A percentile compares a stretch with the other conserved stretches of the same genome.
These are phyloP conservation scores for Ypsolopha scabrella DNA, from an alignment of 2,888 invertebrate species.

Conservation along the genomic window DNA sequence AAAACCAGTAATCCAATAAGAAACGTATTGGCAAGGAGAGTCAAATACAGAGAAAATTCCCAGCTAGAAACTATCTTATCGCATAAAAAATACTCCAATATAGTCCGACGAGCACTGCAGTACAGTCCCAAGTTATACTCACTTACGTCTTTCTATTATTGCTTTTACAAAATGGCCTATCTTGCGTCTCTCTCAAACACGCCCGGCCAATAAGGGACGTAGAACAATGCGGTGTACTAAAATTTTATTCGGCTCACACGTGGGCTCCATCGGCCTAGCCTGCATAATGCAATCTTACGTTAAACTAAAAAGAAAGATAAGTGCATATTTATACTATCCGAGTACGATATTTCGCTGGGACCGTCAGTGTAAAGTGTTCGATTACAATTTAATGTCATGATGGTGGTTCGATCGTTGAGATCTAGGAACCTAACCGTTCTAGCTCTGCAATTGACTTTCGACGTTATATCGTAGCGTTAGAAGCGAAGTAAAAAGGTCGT, in stretches of 20 bases:
- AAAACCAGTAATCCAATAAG: background rate
- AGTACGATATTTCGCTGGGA: conserved; percentile 59
- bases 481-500: background rate
- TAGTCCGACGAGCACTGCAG: background rate
- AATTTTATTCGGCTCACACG: conserved; percentile 67
- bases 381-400: conserved; percentile 68
- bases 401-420: conserved; percentile 27
- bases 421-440: background rate
- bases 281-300: conserved; percentile 65
- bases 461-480: too few relatives aligned
- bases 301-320: conserved; percentile 67
- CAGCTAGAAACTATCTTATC: conserved; percentile 20
- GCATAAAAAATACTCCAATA: conserved; percentile 34
- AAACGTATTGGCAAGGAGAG: background rate
- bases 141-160: conserved; percentile 44
- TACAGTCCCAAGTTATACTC: conserved; percentile 39
- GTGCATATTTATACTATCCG: conserved; percentile 66
- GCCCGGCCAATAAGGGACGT: conserved; percentile 22
- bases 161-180: conserved; percentile 47
- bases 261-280: conserved; percentile 39
- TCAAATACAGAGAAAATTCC: conserved; percentile 18
- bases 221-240: conserved; percentile 59
- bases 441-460: background rate
- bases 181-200: conserved; percentile 31
- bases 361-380: conserved; percentile 65